Base-by-base conservation (phyloP, 2,888 invertebrate species). In the Atrina japonica region DNA sequence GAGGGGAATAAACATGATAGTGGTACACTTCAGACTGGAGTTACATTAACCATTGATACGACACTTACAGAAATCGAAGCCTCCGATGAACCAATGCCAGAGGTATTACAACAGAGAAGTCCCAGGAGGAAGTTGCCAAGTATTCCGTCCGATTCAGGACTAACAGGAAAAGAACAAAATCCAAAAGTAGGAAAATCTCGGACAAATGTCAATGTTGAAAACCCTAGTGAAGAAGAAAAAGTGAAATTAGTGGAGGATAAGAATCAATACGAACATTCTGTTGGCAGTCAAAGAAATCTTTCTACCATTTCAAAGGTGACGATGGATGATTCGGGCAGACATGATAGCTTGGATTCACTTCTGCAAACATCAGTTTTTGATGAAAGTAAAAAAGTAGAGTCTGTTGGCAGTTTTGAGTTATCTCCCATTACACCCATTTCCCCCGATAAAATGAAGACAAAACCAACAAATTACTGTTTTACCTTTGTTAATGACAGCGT, bases 401-500 rank as follows among this genome's bases (percentile, higher is more conserved):
- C 60, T 35, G 23, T 56, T 6, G 60, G 45, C 16, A 60, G 60
- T n/a, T 45, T 60, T n/a, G n/a, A 47, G 16, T 21, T 60, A 1
- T 60, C 60, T 2, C 60, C 60, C 16, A 23, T 60, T 3, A 60
- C 60, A 29, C 60, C 60, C 45, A n/a, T 60, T n/a, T 60, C 60
- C 5, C 43, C 25, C 1, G 45, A 45, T 29, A 60, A 60, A 45
- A 45, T 47, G 16, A 45, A 45, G 29, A 27, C 60, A 25, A 60
- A 47, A 29, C 47, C 60, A 16, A 29, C 29, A 1, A 60, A 18
- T 9, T 60, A 60, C 27, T 29, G 29, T 9, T 60, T 60, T 60
- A 27, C 60, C 5, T 66, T 66, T 35, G 49, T 55, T 9, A 66
- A 66, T 56, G 65, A 66, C 25, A 56, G 47, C 27, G 56, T 56